These are phyloP conservation scores for Crioceris asparagi DNA, from an alignment of 2,888 invertebrate species.

Conservation along the genomic window DNA sequence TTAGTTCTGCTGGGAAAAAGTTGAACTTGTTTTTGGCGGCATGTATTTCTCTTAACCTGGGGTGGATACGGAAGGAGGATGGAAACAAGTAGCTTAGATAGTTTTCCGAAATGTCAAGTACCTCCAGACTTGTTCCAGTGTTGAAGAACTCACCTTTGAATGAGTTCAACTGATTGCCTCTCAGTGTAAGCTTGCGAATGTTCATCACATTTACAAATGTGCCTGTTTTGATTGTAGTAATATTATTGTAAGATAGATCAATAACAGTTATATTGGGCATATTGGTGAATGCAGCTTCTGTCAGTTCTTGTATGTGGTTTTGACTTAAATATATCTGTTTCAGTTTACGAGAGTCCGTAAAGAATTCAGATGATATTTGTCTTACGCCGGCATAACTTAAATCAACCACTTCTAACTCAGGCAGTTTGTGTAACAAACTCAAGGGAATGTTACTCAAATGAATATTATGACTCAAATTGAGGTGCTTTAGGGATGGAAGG, in stretches of 20 bases:
- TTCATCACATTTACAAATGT: slow-evolving; percentile 71
- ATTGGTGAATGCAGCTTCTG: slow-evolving; percentile 66
- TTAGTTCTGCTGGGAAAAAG: slow-evolving; percentile 76
- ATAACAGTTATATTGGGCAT: slow-evolving; percentile 62
- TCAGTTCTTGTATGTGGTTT: slow-evolving; percentile 66
- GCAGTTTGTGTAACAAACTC: slow-evolving; percentile 59
- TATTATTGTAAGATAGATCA: slow-evolving; percentile 69
- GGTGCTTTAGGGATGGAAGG: slow-evolving; percentile 53
- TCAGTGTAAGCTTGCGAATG: slow-evolving; percentile 58
- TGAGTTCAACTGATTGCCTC: slow-evolving; percentile 65
- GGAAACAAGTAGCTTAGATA: slow-evolving; percentile 73
- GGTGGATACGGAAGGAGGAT: slow-evolving; percentile 77
- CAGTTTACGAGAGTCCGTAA: slow-evolving; percentile 55
- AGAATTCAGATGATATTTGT: slow-evolving; percentile 59
- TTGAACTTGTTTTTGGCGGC: slow-evolving; percentile 69
- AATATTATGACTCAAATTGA: slow-evolving; percentile 68
- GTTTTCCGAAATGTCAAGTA: slow-evolving; percentile 71
- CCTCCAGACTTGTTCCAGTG: slow-evolving; percentile 69
- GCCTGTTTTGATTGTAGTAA: slow-evolving; percentile 61
- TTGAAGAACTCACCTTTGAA: slow-evolving; percentile 81
- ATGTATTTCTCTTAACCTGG: slow-evolving; percentile 58
- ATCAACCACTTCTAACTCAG: slow-evolving; percentile 58
- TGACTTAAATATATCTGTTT: slow-evolving; percentile 58
- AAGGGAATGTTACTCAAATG: slow-evolving; percentile 54
- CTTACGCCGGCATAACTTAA: slow-evolving; percentile 65